phyloP scores from a whole-genome alignment of 2,888 invertebrate species.

The Saturnia japonica region DNA sequence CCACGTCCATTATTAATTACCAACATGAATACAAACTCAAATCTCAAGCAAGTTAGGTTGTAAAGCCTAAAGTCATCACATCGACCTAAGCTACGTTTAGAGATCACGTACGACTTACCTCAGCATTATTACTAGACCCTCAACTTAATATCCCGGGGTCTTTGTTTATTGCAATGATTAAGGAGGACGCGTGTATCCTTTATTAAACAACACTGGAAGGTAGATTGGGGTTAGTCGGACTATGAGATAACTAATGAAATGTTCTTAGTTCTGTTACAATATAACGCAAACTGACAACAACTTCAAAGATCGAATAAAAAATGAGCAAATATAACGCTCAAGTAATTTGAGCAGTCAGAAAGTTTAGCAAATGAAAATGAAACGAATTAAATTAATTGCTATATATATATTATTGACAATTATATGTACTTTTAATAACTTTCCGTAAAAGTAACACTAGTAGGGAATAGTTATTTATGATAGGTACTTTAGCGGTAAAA shows the following conservation, averaged over 20 bases:
- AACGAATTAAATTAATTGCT: too few relatives aligned
- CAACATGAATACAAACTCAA: neutral
- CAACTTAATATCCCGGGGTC: conserved; percentile 23
- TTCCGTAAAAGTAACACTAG: too few relatives aligned
- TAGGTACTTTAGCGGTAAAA: too few relatives aligned
- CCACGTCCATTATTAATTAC: conserved; percentile 10
- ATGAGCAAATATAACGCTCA: neutral
- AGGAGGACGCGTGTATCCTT: conserved; percentile 33
- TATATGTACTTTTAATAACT: too few relatives aligned
- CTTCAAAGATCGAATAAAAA: neutral
- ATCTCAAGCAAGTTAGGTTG: conserved; percentile 7
- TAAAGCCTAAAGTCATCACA: conserved; percentile 7
- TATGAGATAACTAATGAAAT: neutral
- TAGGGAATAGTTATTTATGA: too few relatives aligned
- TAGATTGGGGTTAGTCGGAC: neutral
- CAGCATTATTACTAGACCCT: conserved; percentile 13
- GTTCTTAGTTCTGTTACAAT: neutral
- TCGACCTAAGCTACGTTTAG: neutral
- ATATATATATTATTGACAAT: too few relatives aligned
- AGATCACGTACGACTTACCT: conserved; percentile 13
- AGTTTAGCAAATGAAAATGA: too few relatives aligned
- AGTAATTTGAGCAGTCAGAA: neutral
- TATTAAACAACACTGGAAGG: conserved; percentile 32
- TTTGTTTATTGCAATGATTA: conserved; percentile 40
- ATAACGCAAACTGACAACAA: neutral